Base-by-base conservation (phyloP, 2,888 invertebrate species). In the Lasioglossum leucozonium region DNA sequence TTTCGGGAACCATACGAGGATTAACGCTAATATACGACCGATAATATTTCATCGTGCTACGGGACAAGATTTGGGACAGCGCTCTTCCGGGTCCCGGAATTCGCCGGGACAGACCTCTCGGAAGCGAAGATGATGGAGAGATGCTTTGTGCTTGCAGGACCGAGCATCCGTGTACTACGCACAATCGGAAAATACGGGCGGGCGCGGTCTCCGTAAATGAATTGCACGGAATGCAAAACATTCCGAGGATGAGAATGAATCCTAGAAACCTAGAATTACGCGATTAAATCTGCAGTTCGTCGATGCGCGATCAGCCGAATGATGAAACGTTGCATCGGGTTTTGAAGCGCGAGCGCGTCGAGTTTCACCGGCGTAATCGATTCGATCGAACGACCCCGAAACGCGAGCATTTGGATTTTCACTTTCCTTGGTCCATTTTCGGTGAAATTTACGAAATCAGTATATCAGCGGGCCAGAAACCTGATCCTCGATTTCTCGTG, bases 11-110 rank as follows among this genome's bases (percentile, higher is more conserved):
- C 16, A 51, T 18, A 10, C 0, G 4, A 0, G 62, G 72, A 72
- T 72, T 85, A 76, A 30, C 22, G 13, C 4, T 80, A 44, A 85
- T 85, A 73, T 73, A 79, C 4, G 55, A 42, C 67, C 72, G 72
- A 82, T 51, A 51, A 51, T 51, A 51, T 22, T 51, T 51, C 51
- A 22, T 10, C 51, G 1, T 10, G 22, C 3, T n/a, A 0, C 3
- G 4, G 22, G 22, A 22, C 3, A 10, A 10, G 10, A 22, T 51
- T 10, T n/a, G 10, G 22, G n/a, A 51, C 42, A 13, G 42, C 8
- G 10, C 10, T n/a, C n/a, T 3, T 51, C 4, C 22, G 10, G n/a
- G 51, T 0, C n/a, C n/a, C 3, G 51, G n/a, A 51, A 51, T n/a
- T 10, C 3, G 22, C 51, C 2, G 47, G 22, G 22, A 3, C 3